Conservation (phyloP, 2,888 invertebrate species). For the Trissoscelio sp. region DNA sequence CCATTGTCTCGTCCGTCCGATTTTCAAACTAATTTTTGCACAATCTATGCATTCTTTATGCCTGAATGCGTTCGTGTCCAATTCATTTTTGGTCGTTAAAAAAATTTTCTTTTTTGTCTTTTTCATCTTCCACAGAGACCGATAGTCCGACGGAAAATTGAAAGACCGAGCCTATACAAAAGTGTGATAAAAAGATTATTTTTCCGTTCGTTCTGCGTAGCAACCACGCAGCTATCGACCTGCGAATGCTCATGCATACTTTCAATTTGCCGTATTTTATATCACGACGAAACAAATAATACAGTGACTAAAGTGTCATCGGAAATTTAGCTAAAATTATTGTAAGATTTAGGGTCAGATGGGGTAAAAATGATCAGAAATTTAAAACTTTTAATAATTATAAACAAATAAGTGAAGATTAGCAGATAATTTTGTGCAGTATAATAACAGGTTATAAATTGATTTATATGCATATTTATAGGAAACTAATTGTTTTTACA, state of each 20-base stretch:
- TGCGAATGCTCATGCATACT: constrained; percentile 36
- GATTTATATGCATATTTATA: no score
- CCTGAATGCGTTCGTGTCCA: constrained; percentile 69
- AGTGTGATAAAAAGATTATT: constrained; percentile 51
- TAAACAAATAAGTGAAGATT: no score
- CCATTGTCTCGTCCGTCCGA: constrained; percentile 22
- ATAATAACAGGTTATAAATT: no score
- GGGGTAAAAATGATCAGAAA: no score
- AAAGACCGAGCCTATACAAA: constrained; percentile 14
- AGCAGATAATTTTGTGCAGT: no score
- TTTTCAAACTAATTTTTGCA: constrained; percentile 47
- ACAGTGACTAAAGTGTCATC: no score
- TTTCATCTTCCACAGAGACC: constrained; percentile 22
- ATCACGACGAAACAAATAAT: constrained; percentile 28
- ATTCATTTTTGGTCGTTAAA: constrained; percentile 67
- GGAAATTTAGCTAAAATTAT: no score
- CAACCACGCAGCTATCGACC: constrained; percentile 40
- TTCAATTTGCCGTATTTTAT: constrained; percentile 49
- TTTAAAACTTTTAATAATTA: no score
- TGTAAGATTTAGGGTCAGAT: no score
- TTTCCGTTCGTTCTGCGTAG: constrained; percentile 28
- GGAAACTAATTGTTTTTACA: no score
- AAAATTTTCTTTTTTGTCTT: constrained; percentile 11
- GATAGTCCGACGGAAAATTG: constrained; percentile 41
- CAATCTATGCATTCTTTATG: constrained; percentile 41